Conservation (phyloP, 2,888 invertebrate genomes). For the Limnephilus auricula region DNA sequence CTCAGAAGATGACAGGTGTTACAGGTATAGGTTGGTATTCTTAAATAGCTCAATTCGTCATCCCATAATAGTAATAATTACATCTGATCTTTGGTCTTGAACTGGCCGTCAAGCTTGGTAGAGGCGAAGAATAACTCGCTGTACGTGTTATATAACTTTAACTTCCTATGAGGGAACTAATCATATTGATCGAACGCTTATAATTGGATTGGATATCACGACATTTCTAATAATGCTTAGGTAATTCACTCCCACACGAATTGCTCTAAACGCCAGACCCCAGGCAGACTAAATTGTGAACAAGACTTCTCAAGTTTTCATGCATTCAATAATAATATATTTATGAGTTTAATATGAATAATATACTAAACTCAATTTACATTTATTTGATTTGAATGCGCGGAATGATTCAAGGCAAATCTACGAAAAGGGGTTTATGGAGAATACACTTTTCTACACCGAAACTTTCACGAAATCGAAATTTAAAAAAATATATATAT, state of each 20-base stretch:
- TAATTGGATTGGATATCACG: slow-evolving; percentile 17
- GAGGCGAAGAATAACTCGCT: slow-evolving; percentile 11
- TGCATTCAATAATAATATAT: background rate
- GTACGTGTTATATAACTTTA: slow-evolving; percentile 7
- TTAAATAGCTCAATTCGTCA: background rate
- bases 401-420: background rate
- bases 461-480: too few relatives aligned
- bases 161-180: slow-evolving; percentile 8
- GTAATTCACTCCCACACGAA: background rate
- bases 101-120: background rate
- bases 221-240: background rate
- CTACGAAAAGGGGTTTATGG: too few relatives aligned
- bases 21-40: background rate
- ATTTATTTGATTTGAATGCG: background rate
- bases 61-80: background rate
- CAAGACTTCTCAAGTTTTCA: background rate
- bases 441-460: too few relatives aligned
- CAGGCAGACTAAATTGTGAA: background rate
- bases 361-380: background rate
- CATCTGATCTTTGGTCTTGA: background rate
- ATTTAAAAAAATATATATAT: too few relatives aligned
- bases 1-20: background rate
- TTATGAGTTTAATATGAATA: too few relatives aligned
- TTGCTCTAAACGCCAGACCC: background rate
- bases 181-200: background rate